A percentile compares a stretch with the other conserved stretches of the same genome.
Evolutionary conservation across 2,797 vertebrate species (phyloP).

Genomic region (Coccyzus lansbergi): DNA sequence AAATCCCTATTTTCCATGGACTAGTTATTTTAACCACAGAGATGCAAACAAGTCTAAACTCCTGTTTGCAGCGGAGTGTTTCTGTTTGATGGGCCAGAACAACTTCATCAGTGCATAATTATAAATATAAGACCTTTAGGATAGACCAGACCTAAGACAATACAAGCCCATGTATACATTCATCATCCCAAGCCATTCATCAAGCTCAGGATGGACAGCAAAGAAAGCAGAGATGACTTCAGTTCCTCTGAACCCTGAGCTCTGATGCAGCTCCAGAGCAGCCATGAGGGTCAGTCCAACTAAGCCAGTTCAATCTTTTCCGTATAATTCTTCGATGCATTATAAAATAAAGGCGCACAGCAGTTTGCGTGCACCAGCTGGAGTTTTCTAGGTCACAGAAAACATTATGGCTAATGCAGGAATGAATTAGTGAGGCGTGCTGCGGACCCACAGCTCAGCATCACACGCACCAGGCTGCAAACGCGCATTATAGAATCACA

Average conservation of each 20-base stretch:
- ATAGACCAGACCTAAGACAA: background rate
- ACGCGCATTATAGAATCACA: no score
- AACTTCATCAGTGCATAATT: background rate
- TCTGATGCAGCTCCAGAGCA: background rate
- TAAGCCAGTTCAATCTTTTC: rapidly evolving
- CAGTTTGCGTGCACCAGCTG: background rate
- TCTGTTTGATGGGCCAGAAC: conserved; percentile 9
- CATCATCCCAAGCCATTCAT: background rate
- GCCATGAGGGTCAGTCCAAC: rapidly evolving
- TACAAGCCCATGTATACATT: background rate
- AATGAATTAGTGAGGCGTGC: background rate
- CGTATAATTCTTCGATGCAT: background rate
- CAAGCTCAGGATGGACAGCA: background rate
- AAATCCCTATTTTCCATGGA: background rate
- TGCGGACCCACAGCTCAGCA: background rate
- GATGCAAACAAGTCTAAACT: conserved; percentile 46
- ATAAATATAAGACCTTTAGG: conserved; percentile 35
- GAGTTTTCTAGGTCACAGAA: conserved; percentile 46
- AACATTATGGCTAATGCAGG: background rate
- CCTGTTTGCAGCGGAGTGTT: conserved; percentile 34
- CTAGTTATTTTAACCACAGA: background rate
- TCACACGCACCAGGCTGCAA: rapidly evolving
- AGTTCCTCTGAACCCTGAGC: rapidly evolving
- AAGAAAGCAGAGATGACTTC: rapidly evolving
- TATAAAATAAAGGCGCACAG: background rate